These are phyloP conservation scores for Gymnogyps californianus DNA, from an alignment of 2,113 vertebrate genomes.

Conservation along the genomic window DNA sequence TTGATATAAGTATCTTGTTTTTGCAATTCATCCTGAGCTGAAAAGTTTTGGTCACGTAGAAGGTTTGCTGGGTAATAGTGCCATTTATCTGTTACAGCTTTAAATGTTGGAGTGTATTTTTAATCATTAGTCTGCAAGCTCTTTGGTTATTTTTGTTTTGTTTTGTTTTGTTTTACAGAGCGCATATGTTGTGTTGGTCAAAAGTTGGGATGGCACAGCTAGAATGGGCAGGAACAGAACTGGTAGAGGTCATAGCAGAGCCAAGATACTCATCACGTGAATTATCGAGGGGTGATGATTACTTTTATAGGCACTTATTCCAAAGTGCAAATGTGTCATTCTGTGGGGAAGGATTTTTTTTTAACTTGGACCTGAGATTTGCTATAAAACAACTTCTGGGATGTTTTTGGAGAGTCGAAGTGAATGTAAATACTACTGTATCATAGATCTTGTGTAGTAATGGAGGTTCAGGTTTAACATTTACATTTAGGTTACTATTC, in stretches of 20 bases:
- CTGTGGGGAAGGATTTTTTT: neutral
- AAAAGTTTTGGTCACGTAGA: neutral
- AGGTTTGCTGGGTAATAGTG: neutral
- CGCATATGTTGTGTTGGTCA: neutral
- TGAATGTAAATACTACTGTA: neutral
- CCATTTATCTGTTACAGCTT: neutral
- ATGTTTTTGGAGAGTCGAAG: neutral
- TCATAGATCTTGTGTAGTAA: neutral
- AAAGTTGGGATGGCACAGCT: neutral
- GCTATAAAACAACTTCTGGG: neutral
- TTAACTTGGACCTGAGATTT: neutral
- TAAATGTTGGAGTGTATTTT: neutral
- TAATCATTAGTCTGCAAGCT: neutral
- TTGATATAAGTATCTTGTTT: neutral
- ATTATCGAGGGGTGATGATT: neutral
- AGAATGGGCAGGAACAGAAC: neutral
- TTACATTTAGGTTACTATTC: neutral
- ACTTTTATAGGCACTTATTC: neutral
- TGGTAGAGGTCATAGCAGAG: neutral
- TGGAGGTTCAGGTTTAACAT: neutral
- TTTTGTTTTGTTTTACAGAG: neutral
- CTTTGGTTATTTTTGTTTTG: neutral
- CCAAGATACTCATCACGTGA: neutral
- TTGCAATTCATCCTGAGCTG: neutral
- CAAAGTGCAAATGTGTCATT: neutral